Base-by-base conservation (phyloP, 2,113 vertebrate species). In the Peromyscus maniculatus region DNA sequence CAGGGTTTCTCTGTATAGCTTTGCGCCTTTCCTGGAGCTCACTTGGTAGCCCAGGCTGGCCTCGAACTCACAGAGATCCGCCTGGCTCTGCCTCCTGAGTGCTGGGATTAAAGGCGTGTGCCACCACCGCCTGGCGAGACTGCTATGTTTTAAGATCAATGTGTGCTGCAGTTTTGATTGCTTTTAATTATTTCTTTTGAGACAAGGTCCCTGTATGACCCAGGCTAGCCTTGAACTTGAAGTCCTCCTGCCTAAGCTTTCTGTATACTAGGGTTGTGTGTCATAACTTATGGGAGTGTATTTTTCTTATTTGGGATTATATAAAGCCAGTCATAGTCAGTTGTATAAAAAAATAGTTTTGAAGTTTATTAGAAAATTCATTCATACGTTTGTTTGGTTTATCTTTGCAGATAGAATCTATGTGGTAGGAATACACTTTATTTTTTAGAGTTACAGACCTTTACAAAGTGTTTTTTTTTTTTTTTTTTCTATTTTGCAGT, bases 261-360 rank as follows among this genome's bases (percentile, higher is more conserved):
- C 33, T 5, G 1, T 87, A 19, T 55, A 31, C 66, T 39, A 26
- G 19, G 52, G 43, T 57, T 28, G 7, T 57, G 31, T 82, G 36
- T 71, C 67, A 21, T 80, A 43, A 57, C 80, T 95, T 67, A 36
- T 39, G 24, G n/a, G 69, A 15, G 16, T 15, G 3, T 86, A 71
- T 91, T 86, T 77, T 84, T 77, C 24, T 80, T 15, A 46, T 12
- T 72, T n/a, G 52, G 52, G 7, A 9, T 1, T 33, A 17, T 72
- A 55, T 46, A 91, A 89, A 95, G 93, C 55, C 74, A 79, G 66
- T 94, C 82, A 66, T 21, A 55, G 31, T 94, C 57, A 74, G 24
- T 71, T 91, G 92, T 13, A 89, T 83, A 62, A 90, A 90, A 55
- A 95, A 95, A 43, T 72, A 28, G 39, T 78, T 96, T 92, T 57